Evolutionary conservation across 1,140 invertebrate species (phyloP), one percentile per base, ranked within the genome.

Genomic region (Steinernema feltiae): DNA sequence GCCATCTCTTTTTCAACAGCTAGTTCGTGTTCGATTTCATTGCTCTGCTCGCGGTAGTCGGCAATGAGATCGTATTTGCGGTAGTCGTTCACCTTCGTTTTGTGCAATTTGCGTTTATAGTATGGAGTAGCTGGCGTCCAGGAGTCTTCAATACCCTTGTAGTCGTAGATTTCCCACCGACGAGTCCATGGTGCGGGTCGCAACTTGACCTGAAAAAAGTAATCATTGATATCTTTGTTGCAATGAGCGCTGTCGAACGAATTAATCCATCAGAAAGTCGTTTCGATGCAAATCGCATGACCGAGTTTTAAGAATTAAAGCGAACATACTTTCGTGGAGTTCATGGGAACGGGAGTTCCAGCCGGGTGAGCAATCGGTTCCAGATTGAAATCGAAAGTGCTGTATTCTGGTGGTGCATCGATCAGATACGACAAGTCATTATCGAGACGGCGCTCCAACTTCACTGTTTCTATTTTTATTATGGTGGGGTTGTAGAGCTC

Each of bases 401-500:
- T 94, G 86, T 94, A 96, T 87, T 98, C 93, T 0, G 91, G 91
- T 32, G 93, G 89, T n/a, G 93, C 93, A 90, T 99, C 96, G 73
- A 95, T 89, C 48, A 99, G 89, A 86, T 98, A 99, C 30, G 91
- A 89, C 17, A 99, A 87, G 83, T 93, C 90, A 41, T 94, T 91
- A 88, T 99, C 97, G 21, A 99, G 86, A 48, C 97, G 89, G 87
- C 95, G 97, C 87, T 99, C 96, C 29, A 99, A 88, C 70, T 92
- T 91, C 24, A 94, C 87, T 21, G 95, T 92, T 88, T 98, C 93
- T 63, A 99, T 93, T 80, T 91, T 91, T 78, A 92, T 91, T 78
- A 99, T 91, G 0, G 91, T 91, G 24, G 97, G 97, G 89, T 96
- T 95, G 87, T 99, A 99, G 76, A 99, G 87, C 48, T 97, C 91